Conservation (phyloP, 2,888 invertebrate species). For the Rambutsinella grinnellia region DNA sequence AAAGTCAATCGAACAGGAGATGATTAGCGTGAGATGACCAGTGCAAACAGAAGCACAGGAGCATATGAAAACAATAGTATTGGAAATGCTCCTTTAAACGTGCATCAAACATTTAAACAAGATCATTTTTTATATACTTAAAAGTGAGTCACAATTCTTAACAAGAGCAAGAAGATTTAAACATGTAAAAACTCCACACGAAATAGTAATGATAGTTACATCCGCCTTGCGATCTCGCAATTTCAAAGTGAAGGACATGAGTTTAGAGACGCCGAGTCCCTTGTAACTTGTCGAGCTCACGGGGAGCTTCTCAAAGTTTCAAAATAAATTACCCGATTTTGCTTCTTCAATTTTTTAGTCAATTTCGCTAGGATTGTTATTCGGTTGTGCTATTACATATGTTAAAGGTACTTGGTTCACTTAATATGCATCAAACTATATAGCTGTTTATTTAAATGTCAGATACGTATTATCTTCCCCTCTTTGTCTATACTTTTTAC, state of each 20-base stretch:
- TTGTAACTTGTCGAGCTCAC: conserved; percentile 49
- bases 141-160: too few relatives aligned
- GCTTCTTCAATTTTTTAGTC: conserved; percentile 39
- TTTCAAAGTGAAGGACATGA: conserved; percentile 17
- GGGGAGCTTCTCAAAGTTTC: conserved; percentile 52
- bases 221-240: conserved; percentile 19
- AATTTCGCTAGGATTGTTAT: too few relatives aligned
- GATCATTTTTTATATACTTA: not conserved
- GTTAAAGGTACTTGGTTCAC: too few relatives aligned
- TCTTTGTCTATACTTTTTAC: too few relatives aligned
- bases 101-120: not conserved
- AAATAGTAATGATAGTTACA: too few relatives aligned
- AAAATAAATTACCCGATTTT: conserved; percentile 50
- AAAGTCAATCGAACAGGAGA: not conserved
- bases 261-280: conserved; percentile 48
- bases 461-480: too few relatives aligned
- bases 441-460: too few relatives aligned
- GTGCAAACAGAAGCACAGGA: conserved; percentile 16
- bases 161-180: too few relatives aligned
- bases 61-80: not conserved
- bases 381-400: too few relatives aligned
- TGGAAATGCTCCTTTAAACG: not conserved
- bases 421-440: too few relatives aligned
- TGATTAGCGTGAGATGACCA: not conserved
- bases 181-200: too few relatives aligned